phyloP scores from a whole-genome alignment of 2,113 vertebrate species.

The Miniopterus natalensis region DNA sequence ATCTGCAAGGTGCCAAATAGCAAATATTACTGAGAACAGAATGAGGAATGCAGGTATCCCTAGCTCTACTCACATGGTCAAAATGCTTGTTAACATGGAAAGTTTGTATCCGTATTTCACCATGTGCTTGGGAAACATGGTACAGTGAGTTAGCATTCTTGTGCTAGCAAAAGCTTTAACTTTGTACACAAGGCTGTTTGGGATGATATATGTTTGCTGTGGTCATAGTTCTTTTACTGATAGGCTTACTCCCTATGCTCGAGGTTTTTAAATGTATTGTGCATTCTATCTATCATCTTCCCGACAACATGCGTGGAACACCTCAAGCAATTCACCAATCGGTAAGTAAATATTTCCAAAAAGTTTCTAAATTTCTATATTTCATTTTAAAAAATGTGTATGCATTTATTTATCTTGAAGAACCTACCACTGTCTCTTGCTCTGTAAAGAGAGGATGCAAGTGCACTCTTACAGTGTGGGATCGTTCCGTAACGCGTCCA shows the following conservation, averaged over 20 bases:
- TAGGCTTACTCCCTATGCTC: neutral
- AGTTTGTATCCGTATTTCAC: neutral
- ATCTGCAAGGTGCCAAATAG: neutral
- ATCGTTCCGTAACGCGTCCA: neutral
- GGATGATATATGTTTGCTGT: neutral
- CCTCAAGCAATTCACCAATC: neutral
- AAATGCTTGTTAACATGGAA: neutral
- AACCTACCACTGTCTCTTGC: neutral
- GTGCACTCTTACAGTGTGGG: neutral
- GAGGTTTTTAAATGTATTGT: neutral
- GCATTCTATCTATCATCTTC: constrained; percentile 11
- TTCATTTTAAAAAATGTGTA: constrained; percentile 7
- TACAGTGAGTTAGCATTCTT: neutral
- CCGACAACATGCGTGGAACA: neutral
- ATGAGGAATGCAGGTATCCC: neutral
- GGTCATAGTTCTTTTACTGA: neutral
- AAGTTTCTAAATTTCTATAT: constrained; percentile 34
- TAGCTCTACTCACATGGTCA: neutral
- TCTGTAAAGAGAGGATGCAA: neutral
- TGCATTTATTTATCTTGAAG: constrained; percentile 56
- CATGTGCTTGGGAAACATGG: neutral
- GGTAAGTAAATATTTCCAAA: constrained; percentile 73
- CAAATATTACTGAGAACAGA: neutral
- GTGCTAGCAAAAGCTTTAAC: neutral
- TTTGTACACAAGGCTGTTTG: neutral